Evolutionary conservation across 2,888 invertebrate genomes (phyloP).

Genomic region (Sussaba pulchella): DNA sequence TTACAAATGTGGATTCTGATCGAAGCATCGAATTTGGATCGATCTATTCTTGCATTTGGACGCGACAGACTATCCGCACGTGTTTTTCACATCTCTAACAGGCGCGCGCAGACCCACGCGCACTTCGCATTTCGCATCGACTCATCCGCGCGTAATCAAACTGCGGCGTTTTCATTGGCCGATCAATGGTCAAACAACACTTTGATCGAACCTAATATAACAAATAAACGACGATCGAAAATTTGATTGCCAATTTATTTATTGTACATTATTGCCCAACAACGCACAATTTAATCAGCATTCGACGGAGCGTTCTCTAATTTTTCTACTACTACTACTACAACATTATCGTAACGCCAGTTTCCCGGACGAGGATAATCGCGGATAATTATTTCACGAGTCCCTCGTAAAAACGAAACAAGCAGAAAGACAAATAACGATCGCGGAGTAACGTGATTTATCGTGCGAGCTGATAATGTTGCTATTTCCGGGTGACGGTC

Average conservation of each 20-base stretch:
- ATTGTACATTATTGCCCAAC: background rate
- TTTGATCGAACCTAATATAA: background rate
- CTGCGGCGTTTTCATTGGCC: no score
- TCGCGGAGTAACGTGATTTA: slow-evolving; percentile 6
- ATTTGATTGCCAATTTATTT: background rate
- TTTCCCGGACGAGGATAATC: slow-evolving; percentile 59
- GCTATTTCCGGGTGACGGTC: background rate
- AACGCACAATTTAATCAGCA: background rate
- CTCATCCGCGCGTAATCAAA: slow-evolving; percentile 15
- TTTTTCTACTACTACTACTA: slow-evolving; percentile 9
- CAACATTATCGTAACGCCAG: slow-evolving; percentile 6
- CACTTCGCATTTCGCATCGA: background rate
- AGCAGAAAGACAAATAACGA: no score
- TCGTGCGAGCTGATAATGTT: slow-evolving; percentile 15
- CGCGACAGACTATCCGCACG: slow-evolving; percentile 28
- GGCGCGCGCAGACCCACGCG: no score
- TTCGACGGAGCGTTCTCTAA: background rate
- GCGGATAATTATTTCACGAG: slow-evolving; percentile 34
- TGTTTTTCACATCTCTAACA: slow-evolving; percentile 29
- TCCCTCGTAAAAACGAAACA: background rate
- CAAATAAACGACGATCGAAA: background rate
- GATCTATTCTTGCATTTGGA: slow-evolving; percentile 47
- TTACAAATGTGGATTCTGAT: background rate
- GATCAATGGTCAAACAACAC: background rate
- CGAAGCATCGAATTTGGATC: slow-evolving; percentile 32